Conservation (phyloP, 2,797 vertebrate genomes). For the Poliocrania exsul region DNA sequence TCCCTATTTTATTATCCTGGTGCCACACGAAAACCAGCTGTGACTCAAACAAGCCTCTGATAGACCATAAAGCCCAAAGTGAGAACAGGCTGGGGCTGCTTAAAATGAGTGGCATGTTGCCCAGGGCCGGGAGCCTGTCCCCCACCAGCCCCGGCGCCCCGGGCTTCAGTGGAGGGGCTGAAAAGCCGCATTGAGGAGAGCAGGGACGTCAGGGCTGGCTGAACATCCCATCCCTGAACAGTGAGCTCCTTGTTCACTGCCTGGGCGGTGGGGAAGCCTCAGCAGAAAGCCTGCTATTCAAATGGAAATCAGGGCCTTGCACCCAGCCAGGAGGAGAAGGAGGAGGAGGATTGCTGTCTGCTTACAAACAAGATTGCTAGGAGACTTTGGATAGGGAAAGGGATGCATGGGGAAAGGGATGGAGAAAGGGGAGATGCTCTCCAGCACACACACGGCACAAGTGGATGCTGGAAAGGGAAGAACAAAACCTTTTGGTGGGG, state of each 20-base stretch:
- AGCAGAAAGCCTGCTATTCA: slow-evolving; percentile 78
- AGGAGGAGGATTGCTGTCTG: neutral
- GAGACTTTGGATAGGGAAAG: neutral
- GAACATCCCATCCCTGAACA: slow-evolving; percentile 76
- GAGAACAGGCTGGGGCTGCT: slow-evolving; percentile 48
- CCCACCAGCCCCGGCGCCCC: slow-evolving; percentile 19
- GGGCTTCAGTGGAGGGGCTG: slow-evolving; percentile 34
- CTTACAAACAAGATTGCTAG: neutral
- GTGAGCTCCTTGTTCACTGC: slow-evolving; percentile 74
- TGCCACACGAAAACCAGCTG: slow-evolving; percentile 28
- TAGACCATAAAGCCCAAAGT: slow-evolving; percentile 51
- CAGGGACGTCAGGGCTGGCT: slow-evolving; percentile 73
- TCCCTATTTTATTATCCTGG: neutral
- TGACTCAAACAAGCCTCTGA: neutral
- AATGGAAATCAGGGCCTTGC: slow-evolving; percentile 80
- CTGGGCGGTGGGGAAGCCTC: slow-evolving; percentile 64
- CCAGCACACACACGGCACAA: neutral
- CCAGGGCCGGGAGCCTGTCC: neutral
- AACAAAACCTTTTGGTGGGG: neutral
- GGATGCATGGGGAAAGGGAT: neutral
- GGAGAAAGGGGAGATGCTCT: neutral
- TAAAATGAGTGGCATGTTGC: slow-evolving; percentile 47
- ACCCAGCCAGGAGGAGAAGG: slow-evolving; percentile 53
- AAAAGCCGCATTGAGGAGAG: slow-evolving; percentile 77
- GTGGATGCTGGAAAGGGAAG: neutral